Evolutionary conservation across 2,113 vertebrate genomes (phyloP), one percentile per base, ranked within the genome.

Genomic region (Chloroceryle aenea): DNA sequence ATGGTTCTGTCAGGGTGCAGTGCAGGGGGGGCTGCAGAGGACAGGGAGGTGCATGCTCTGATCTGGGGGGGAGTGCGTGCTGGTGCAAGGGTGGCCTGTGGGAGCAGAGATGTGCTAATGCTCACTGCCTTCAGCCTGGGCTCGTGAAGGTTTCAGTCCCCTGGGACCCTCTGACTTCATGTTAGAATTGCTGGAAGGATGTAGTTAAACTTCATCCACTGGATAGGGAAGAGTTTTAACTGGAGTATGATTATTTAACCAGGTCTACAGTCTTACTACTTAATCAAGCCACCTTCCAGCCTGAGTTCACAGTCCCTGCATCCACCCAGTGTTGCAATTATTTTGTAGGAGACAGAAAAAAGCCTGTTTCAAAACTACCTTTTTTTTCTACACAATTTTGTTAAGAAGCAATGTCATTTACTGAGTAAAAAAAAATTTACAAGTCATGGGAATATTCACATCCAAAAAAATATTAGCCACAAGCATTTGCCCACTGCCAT

Each of bases 11-110:
- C 32, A 9, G 11, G 21, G 2, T 4, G 6, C 11, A 5, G 20
- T 7, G 27, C 14, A 3, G 12, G n/a, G 9, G 22, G 22, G 12
- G 32, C 42, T 43, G 42, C 9, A 8, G 43, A 47, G 26, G 30
- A 13, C 48, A 36, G 36, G 64, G 38, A 48, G 9, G 4, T 6
- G 11, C 13, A 16, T 34, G 53, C 56, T 64, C 32, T 12, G 7
- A 8, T 74, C 2, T 1, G 2, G 6, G 27, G 26, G 12, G 62
- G 36, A 10, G 0, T 47, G 8, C 61, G 17, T 45, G 4, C 13
- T 53, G 26, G n/a, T 0, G 5, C 42, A 48, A 32, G 32, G 40
- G 25, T 21, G 36, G 42, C 27, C 43, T 30, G 5, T 0, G 4
- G 26, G 36, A 74, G 59, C 30, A 5, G 10, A 22, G 56, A 22